phyloP scores from a whole-genome alignment of 2,888 invertebrate species.

The Spialia ferax region DNA sequence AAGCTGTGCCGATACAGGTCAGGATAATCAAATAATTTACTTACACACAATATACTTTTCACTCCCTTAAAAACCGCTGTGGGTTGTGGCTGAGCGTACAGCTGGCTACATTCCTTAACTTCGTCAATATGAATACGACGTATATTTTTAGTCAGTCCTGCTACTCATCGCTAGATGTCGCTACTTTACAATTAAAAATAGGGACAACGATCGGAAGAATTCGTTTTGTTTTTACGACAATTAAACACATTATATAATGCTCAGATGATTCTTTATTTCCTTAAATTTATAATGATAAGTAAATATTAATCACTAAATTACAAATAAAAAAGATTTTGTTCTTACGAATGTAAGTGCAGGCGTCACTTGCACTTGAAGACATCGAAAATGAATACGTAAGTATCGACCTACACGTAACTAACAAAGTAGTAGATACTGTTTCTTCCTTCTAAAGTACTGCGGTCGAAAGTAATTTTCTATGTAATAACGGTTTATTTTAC shows the following conservation, averaged over 20 bases:
- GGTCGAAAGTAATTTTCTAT: background rate
- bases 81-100: too few species aligned
- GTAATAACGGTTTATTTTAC: background rate
- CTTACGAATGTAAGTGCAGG: background rate
- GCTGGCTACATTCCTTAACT: too few species aligned
- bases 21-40: too few species aligned
- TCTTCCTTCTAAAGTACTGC: background rate
- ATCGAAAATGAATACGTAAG: too few species aligned
- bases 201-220: too few species aligned
- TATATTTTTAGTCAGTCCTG: slow-evolving; percentile 16
- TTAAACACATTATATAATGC: slow-evolving; percentile 13
- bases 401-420: background rate
- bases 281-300: slow-evolving; percentile 45
- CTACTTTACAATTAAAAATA: too few species aligned
- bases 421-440: background rate
- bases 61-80: too few species aligned
- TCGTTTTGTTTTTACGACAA: background rate
- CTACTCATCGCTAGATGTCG: slow-evolving; percentile 68
- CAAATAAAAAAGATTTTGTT: slow-evolving; percentile 29
- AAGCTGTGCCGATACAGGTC: too few species aligned
- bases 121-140: too few species aligned
- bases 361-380: background rate
- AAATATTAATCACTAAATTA: slow-evolving; percentile 38
- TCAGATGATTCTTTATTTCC: slow-evolving; percentile 47
- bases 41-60: too few species aligned